Conservation (phyloP, 2,113 vertebrate genomes). For the Euleptes europaea region DNA sequence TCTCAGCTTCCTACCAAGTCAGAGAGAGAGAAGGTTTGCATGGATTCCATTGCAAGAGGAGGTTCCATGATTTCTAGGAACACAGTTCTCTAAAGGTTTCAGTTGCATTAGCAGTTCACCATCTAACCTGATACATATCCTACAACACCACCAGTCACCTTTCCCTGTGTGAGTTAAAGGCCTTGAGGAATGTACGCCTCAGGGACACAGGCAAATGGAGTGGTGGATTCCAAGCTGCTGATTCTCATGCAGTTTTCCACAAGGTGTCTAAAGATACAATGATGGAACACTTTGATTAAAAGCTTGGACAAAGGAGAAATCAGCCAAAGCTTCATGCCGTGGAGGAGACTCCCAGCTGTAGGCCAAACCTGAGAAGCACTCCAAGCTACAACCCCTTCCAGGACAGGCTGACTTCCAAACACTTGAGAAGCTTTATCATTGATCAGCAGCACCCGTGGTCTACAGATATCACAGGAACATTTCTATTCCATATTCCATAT, state of each 20-base stretch:
- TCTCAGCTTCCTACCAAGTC: neutral
- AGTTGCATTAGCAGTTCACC: neutral
- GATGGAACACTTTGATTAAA: too few species aligned
- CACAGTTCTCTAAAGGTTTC: conserved; percentile 19
- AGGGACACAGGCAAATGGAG: neutral
- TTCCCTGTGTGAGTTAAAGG: neutral
- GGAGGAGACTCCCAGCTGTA: too few species aligned
- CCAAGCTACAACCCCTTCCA: too few species aligned
- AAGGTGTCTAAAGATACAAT: neutral
- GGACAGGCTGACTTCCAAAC: too few species aligned
- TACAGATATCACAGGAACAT: too few species aligned
- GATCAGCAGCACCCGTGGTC: too few species aligned
- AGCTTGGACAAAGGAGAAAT: too few species aligned
- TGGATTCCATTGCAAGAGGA: conserved; percentile 5
- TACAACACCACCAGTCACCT: neutral
- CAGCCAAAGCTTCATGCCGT: too few species aligned
- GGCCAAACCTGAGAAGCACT: too few species aligned
- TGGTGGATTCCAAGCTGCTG: too few species aligned
- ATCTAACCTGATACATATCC: neutral
- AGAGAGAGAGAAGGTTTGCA: conserved; percentile 56
- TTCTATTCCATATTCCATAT: too few species aligned
- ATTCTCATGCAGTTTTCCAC: neutral
- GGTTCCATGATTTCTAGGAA: conserved; percentile 34
- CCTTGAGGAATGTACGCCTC: neutral
- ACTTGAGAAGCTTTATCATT: too few species aligned